Evolutionary conservation across 2,797 vertebrate species (phyloP), one percentile per base, ranked within the genome.

Genomic region (Alfaro cultratus): DNA sequence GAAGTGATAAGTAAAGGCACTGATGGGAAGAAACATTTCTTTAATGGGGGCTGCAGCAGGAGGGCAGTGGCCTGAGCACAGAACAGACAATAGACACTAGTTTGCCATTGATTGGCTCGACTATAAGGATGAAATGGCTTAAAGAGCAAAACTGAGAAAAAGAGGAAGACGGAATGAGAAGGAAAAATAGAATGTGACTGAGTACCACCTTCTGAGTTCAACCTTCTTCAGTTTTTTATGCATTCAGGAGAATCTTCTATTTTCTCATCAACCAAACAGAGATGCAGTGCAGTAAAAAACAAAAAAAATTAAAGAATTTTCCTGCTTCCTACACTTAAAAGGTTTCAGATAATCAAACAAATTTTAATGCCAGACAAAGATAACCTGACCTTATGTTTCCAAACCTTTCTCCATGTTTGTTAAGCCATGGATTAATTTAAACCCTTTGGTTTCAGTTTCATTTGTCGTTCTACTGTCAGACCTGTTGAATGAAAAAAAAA

Each of bases 11-110:
- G 94, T 94, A 90, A 95, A 93, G 95, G 85, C 94, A 94, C 94
- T 96, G 95, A 95, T 96, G 95, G 94, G 95, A 96, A 95, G 95
- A 94, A 96, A 94, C 95, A 94, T 96, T 93, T 95, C 92, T 93
- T 92, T 95, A 95, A 95, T 95, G 85, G 91, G 87, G 90, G 89
- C 80, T 81, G 87, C 84, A 76, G 84, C 78, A 81, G 89, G 85
- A 88, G 93, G 87, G 88, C 89, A 91, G 88, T 78, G 89, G 92
- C 82, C 91, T 85, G 88, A 89, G 90, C 86, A 84, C 80, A 76
- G 91, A 89, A 83, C 88, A 93, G 91, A 96, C 94, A 96, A 95
- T 94, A 94, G 94, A 94, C 93, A 92, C 91, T 89, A 93, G 92
- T 95, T 93, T 90, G 92, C 90, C 93, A 95, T 95, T 95, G 94